These are phyloP conservation scores for Oxyura jamaicensis DNA, from an alignment of 2,113 vertebrate genomes.

Conservation along the genomic window DNA sequence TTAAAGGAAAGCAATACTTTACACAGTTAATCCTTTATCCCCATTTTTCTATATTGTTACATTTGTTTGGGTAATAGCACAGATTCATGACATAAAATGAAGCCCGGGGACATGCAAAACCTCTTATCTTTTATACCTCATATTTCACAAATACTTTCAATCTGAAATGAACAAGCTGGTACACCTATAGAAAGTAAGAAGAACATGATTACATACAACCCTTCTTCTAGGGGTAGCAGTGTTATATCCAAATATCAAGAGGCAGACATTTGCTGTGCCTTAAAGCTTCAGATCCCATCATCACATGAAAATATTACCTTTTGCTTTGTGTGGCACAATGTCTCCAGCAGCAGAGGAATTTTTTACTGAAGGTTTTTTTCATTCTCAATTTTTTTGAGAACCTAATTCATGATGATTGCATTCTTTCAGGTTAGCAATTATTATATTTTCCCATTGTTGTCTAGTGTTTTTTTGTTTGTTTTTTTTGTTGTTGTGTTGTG, in stretches of 20 bases:
- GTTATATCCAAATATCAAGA: not conserved
- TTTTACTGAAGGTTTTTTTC: not conserved
- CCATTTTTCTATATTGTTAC: not conserved
- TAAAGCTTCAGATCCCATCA: not conserved
- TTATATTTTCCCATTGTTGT: not conserved
- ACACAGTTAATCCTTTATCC: not conserved
- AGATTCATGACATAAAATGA: not conserved
- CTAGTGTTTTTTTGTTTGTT: not conserved
- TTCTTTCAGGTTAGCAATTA: not conserved
- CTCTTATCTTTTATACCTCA: not conserved
- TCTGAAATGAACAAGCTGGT: not conserved
- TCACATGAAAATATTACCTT: not conserved
- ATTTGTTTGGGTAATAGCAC: not conserved
- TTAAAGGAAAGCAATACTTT: not conserved
- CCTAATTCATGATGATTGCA: not conserved
- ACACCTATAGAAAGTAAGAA: not conserved
- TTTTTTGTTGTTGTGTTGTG: too few species aligned
- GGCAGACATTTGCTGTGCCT: not conserved
- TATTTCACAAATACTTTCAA: not conserved
- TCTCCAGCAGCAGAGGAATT: not conserved
- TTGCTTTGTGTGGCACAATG: not conserved
- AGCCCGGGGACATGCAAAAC: not conserved
- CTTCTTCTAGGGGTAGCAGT: not conserved
- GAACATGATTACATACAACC: not conserved
- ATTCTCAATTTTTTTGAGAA: not conserved